Base-by-base conservation (phyloP, 1,140 invertebrate species). In the Pachyrhynchus sulphureomaculatus region DNA sequence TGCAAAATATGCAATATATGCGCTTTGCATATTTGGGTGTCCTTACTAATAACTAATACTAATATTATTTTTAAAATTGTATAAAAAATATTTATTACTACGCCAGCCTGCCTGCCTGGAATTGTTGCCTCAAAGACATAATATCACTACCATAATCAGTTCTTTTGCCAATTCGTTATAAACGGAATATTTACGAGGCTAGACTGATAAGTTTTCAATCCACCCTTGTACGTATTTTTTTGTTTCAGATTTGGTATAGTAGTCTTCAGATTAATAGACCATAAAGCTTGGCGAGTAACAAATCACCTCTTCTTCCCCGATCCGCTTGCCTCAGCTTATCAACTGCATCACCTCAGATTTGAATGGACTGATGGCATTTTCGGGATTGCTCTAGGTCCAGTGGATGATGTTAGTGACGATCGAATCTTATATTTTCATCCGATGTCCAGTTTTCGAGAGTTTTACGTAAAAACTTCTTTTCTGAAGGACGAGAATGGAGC, bases 341-440 rank as follows among this genome's bases (percentile, higher is more conserved):
- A 85, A 36, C 37, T 74, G 4, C 87, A 90, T 58, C 88, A 86
- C 9, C 61, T 90, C 0, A 84, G 86, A 45, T 92, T 91, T 68
- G 86, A 89, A 68, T 92, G 90, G 89, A 82, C 87, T 1, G 90
- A 92, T 68, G 90, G 90, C 1, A 82, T 92, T 13, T 91, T 92
- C 68, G 89, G 88, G 0, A 77, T 91, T 64, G 83, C 88, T 6
- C 66, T 92, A 15, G 84, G 84, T 17, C 86, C 86, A 0, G 49
- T 81, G 0, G 77, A 84, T 44, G 68, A 81, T 4, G 64, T 75
- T 4, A 71, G 66, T 6, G 66, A 75, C 2, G 84, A 90, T 15
- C 77, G 85, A 34, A 78, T 83, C 1, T 65, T 92, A 6, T 91
- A 84, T 64, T 92, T 90, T 68, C 88, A 92, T 76, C 83, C 90